Evolutionary conservation across 2,888 invertebrate species (phyloP).

Genomic region (Xestia ashworthii): DNA sequence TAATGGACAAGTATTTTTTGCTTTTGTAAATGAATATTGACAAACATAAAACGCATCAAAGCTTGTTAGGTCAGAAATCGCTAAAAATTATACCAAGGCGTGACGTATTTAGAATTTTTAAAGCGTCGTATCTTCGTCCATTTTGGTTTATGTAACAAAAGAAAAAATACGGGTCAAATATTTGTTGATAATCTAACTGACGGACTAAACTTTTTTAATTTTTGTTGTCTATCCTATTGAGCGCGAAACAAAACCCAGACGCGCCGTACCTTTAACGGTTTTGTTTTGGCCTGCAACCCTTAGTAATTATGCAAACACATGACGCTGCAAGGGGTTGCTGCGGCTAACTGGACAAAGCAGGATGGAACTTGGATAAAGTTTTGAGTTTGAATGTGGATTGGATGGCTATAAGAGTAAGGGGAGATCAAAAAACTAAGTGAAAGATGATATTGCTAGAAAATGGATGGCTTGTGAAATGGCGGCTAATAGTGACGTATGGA

Average conservation of each 20-base stretch:
- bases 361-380: not conserved
- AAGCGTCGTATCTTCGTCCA: too few relatives aligned
- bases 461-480: not conserved
- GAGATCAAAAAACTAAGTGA: not conserved
- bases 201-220: too few relatives aligned
- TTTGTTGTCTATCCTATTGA: not conserved
- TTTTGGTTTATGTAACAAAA: too few relatives aligned
- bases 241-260: not conserved
- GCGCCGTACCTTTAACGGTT: not conserved
- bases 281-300: not conserved
- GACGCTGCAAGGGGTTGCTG: not conserved
- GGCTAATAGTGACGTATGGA: not conserved
- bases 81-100: too few relatives aligned
- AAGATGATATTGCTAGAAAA: not conserved
- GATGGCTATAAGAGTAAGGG: not conserved
- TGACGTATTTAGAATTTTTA: too few relatives aligned
- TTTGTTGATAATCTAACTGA: too few relatives aligned
- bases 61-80: too few relatives aligned
- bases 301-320: conserved; percentile 14
- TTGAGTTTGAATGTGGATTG: not conserved
- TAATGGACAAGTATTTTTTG: too few relatives aligned
- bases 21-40: too few relatives aligned
- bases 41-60: too few relatives aligned
- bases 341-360: conserved; percentile 15
- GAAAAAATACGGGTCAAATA: too few relatives aligned